Base-by-base conservation (phyloP, 1,140 invertebrate genomes). In the Yoshiicerus persimilis region DNA sequence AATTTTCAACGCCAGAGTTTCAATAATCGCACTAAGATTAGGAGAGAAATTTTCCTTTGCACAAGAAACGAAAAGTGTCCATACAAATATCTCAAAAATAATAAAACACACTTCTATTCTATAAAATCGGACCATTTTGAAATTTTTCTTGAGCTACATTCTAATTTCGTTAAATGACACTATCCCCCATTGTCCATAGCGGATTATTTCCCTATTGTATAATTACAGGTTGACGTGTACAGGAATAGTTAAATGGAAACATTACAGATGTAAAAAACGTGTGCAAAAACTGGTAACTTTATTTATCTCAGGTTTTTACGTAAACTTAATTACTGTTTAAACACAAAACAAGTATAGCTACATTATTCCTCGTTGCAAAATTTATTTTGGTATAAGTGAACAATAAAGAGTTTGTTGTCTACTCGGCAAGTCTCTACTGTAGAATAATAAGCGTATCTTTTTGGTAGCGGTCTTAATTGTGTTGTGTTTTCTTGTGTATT, bases 31-130 rank as follows among this genome's bases (percentile, higher is more conserved):
- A 34, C 23, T 23, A 5, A 70, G 25, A 70, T 70, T 11, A 13
- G 25, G 13, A 2, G 66, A 70, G 13, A 38, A 36, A n/a, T 80
- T 34, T 80, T 34, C 27, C 16, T 70, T 70, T 1, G 75, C 75
- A 1, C 20, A 11, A 80, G 8, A 5, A 23, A 11, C 16, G 4
- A n/a, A 30, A 23, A 4, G 32, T n/a, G n/a, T 80, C 75, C 75
- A 80, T 38, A 80, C 75, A 38, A 80, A 80, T n/a, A 80, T 80
- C 38, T 80, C 75, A n/a, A 80, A 80, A 38, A 80, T 80, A 36
- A 80, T 36, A 36, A 80, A 80, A 38, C 75, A 80, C 75, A 80
- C 75, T n/a, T 80, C 75, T 80, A 80, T 80, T 80, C 75, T 80
- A 80, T 34, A 38, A 80, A 80, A 80, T 38, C 75, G 75, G 11